phyloP scores from a whole-genome alignment of 2,113 vertebrate genomes.

The Ardeotis arabs region DNA sequence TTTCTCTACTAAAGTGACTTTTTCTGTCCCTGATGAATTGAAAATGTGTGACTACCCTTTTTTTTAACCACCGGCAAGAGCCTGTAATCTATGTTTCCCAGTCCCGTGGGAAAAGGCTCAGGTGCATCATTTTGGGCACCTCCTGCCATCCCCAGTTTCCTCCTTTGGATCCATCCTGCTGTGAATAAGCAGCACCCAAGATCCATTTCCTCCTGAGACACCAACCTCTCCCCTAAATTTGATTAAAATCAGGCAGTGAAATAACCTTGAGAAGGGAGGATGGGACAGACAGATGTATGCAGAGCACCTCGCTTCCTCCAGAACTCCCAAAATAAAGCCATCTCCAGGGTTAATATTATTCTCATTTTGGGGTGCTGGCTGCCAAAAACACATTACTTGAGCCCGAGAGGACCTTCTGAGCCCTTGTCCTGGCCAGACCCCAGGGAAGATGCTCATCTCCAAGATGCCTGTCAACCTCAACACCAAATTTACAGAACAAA shows the following conservation, averaged over 20 bases:
- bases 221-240: not conserved
- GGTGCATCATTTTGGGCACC: not conserved
- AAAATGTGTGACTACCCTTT: not conserved
- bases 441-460: not conserved
- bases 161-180: not conserved
- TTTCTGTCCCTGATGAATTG: not conserved
- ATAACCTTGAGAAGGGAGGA: not conserved
- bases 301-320: not conserved
- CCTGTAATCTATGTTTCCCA: not conserved
- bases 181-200: not conserved
- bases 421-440: fast-evolving
- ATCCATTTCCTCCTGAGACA: not conserved
- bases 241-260: not conserved
- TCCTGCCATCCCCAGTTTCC: not conserved
- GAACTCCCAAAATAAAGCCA: not conserved
- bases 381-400: fast-evolving
- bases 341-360: not conserved
- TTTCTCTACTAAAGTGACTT: not conserved
- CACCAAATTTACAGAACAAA: not conserved
- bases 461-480: not conserved
- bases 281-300: not conserved
- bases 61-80: not conserved
- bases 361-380: not conserved
- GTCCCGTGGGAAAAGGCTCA: not conserved
- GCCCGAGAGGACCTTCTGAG: fast-evolving